Conservation (phyloP, 2,113 vertebrate genomes). For the Heterochromis multidens region DNA sequence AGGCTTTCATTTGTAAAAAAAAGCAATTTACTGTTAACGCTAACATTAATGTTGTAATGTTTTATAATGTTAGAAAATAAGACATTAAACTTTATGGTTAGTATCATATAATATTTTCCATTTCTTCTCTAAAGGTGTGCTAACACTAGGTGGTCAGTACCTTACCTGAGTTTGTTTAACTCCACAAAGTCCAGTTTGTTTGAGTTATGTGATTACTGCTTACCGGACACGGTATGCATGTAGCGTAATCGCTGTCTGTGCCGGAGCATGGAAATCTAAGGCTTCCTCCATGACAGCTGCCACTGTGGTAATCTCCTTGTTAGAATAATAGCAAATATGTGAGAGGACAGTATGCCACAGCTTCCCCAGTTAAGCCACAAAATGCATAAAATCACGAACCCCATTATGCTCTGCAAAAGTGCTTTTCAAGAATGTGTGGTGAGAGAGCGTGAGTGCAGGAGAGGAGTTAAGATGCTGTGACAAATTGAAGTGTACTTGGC, state of each 20-base stretch:
- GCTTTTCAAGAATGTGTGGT: neutral
- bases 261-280: too few relatives aligned
- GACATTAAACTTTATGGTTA: neutral
- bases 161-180: neutral
- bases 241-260: neutral
- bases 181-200: neutral
- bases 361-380: neutral
- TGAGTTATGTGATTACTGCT: neutral
- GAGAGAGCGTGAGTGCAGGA: neutral
- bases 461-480: neutral
- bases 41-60: neutral
- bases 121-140: neutral
- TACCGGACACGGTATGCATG: neutral
- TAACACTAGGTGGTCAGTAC: neutral
- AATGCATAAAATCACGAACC: neutral
- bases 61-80: neutral
- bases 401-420: neutral
- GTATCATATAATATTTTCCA: neutral
- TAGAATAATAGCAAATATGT: neutral
- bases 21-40: neutral
- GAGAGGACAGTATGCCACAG: neutral
- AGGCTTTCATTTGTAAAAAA: neutral
- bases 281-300: neutral
- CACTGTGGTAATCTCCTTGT: neutral
- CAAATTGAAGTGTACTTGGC: neutral